Evolutionary conservation across 2,888 invertebrate genomes (phyloP).

Genomic region (Meiosimyza platycephala): DNA sequence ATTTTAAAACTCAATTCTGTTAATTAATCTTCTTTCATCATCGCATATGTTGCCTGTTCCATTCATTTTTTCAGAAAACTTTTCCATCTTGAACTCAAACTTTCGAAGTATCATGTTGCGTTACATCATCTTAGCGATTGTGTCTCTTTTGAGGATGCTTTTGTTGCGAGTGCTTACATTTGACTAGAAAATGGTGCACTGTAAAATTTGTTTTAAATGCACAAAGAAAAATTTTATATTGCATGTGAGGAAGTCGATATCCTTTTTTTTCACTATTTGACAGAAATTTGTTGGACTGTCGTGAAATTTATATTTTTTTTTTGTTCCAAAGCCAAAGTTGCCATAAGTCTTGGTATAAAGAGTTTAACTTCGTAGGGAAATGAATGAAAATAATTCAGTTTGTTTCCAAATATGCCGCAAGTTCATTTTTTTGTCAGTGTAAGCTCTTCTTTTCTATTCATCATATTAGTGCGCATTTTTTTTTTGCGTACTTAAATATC

Average conservation of each 20-base stretch:
- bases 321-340: too few species aligned
- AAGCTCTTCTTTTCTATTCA: background rate
- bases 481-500: conserved; percentile 43
- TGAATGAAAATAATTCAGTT: too few species aligned
- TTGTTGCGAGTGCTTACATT: background rate
- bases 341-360: too few species aligned
- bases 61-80: background rate
- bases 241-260: too few species aligned
- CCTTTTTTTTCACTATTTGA: too few species aligned
- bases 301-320: too few species aligned
- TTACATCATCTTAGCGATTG: background rate
- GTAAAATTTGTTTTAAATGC: too few species aligned
- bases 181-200: too few species aligned
- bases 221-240: too few species aligned
- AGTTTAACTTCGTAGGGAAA: too few species aligned
- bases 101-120: background rate
- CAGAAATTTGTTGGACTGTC: too few species aligned
- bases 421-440: conserved; percentile 18
- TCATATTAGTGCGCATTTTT: background rate
- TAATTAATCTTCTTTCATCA: conserved; percentile 56
- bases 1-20: conserved; percentile 52
- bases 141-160: background rate
- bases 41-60: conserved; percentile 42
- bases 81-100: background rate
- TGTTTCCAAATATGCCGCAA: too few species aligned